Evolutionary conservation across 2,888 invertebrate genomes (phyloP).

Genomic region (Agrotis clavis): DNA sequence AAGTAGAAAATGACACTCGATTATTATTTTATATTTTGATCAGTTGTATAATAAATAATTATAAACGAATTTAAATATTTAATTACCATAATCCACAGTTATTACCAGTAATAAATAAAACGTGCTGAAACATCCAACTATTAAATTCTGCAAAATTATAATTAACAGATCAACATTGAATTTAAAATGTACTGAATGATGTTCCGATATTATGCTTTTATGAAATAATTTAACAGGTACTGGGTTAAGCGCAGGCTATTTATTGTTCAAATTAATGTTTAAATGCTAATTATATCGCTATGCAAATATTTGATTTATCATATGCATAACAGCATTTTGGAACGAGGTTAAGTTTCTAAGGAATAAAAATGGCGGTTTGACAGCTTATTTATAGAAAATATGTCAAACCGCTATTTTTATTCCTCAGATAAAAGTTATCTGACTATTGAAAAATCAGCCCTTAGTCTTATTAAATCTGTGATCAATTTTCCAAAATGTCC

Average conservation of each 20-base stretch:
- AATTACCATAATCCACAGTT: not conserved
- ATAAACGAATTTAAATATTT: not conserved
- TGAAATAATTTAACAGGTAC: constrained; percentile 1
- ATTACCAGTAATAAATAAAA: not conserved
- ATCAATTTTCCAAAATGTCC: not conserved
- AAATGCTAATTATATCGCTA: not conserved
- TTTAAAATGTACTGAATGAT: constrained; percentile 13
- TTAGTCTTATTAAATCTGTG: not conserved
- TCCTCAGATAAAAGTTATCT: no score
- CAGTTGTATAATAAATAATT: not conserved
- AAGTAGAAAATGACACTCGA: no score
- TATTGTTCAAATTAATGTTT: not conserved
- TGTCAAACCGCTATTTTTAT: no score
- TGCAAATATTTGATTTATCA: not conserved
- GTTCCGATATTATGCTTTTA: constrained; percentile 17
- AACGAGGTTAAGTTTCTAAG: no score
- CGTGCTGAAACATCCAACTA: not conserved
- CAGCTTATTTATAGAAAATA: no score
- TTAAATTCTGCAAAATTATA: constrained; percentile 4
- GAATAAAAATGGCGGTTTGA: no score
- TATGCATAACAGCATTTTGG: not conserved
- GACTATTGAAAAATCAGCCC: no score
- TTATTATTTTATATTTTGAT: not conserved
- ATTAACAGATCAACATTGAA: constrained; percentile 26
- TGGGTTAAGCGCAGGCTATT: not conserved